Evolutionary conservation across 2,888 invertebrate genomes (phyloP).

Genomic region (Brachyopa scutellaris): DNA sequence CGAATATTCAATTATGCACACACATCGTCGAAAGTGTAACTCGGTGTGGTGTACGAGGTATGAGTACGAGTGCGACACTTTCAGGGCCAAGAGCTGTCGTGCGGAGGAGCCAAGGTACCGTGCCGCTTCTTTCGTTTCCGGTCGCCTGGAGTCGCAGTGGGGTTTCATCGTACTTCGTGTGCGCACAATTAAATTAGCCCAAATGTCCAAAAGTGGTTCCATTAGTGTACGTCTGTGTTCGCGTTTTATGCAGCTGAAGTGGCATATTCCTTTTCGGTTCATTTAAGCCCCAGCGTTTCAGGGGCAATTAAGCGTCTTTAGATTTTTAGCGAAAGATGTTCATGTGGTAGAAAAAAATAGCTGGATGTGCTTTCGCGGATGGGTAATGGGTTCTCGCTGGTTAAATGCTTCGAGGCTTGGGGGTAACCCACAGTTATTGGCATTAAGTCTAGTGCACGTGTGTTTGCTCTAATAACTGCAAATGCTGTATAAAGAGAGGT

Average conservation of each 20-base stretch:
- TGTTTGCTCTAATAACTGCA: constrained; percentile 18
- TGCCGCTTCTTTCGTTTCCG: constrained; percentile 35
- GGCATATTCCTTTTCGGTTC: constrained; percentile 5
- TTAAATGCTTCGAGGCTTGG: too few species aligned
- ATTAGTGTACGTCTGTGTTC: not conserved
- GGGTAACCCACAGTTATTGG: too few species aligned
- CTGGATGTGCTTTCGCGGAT: constrained; percentile 15
- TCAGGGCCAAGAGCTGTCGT: not conserved
- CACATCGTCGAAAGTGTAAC: constrained; percentile 50
- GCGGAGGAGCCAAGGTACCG: not conserved
- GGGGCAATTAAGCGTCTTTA: constrained; percentile 36
- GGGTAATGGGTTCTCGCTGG: not conserved
- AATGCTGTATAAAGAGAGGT: constrained; percentile 16
- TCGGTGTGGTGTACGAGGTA: too few species aligned
- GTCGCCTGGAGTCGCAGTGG: constrained; percentile 3
- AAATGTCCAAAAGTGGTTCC: constrained; percentile 37
- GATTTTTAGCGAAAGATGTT: constrained; percentile 1
- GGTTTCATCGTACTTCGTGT: constrained; percentile 15
- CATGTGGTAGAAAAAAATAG: not conserved
- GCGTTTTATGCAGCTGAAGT: not conserved
- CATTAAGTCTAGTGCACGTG: constrained; percentile 9
- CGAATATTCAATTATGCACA: constrained; percentile 43
- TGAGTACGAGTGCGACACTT: constrained; percentile 11
- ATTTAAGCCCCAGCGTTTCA: constrained; percentile 14
- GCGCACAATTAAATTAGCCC: constrained; percentile 52